These are phyloP conservation scores for Coelopa pilipes DNA, from an alignment of 2,888 invertebrate species.

Conservation along the genomic window DNA sequence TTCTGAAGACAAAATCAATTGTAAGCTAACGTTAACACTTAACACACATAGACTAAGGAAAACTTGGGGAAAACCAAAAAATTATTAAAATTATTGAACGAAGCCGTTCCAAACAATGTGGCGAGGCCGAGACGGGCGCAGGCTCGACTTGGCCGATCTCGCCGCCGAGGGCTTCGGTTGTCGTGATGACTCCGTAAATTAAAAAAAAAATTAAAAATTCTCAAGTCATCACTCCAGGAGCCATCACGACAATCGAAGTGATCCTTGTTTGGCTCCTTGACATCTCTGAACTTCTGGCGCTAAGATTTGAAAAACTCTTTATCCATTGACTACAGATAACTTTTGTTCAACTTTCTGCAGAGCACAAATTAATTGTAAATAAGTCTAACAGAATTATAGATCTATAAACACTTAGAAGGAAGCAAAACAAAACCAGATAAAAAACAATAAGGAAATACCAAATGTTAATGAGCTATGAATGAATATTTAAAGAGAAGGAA, in stretches of 20 bases:
- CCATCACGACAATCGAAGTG: not conserved
- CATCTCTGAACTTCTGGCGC: too few relatives aligned
- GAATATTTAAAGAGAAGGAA: not conserved
- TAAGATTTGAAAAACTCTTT: not conserved
- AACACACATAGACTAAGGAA: not conserved
- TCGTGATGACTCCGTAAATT: too few relatives aligned
- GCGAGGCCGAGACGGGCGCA: not conserved
- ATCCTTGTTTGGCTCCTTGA: too few relatives aligned
- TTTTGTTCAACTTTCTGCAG: not conserved
- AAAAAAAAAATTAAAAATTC: too few relatives aligned
- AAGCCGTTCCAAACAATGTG: not conserved
- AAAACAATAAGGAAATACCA: constrained; percentile 4
- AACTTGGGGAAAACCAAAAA: not conserved
- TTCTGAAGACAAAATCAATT: constrained; percentile 46
- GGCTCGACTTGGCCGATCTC: too few relatives aligned
- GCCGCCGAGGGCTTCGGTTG: too few relatives aligned
- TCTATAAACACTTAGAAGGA: not conserved
- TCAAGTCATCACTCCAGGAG: not conserved
- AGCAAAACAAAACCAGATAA: constrained; percentile 4
- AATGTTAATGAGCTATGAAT: constrained; percentile 1
- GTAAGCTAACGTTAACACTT: constrained; percentile 2
- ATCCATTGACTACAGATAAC: not conserved
- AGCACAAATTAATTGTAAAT: constrained; percentile 29
- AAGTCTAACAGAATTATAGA: constrained; percentile 11
- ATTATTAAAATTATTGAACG: not conserved